Conservation (phyloP, 2,113 vertebrate genomes). For the Neotoma lepida region DNA sequence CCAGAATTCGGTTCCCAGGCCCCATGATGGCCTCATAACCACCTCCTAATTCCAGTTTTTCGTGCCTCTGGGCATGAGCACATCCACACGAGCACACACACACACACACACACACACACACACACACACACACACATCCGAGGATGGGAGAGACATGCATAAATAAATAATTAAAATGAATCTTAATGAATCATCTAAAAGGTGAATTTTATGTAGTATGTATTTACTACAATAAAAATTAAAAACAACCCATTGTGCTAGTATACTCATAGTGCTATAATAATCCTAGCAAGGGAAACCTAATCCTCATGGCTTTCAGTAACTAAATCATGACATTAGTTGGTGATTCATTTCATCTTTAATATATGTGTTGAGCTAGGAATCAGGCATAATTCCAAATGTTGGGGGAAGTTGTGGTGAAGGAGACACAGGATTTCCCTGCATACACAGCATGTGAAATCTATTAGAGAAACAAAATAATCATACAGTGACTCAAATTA, state of each 20-base stretch:
- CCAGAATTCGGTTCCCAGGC: not conserved
- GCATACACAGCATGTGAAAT: not conserved
- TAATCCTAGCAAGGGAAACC: not conserved
- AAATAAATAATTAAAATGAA: not conserved
- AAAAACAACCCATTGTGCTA: not conserved
- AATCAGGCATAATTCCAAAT: not conserved
- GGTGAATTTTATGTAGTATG: not conserved
- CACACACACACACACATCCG: not conserved
- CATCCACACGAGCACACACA: not conserved
- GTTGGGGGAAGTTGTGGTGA: not conserved
- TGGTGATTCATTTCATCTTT: not conserved
- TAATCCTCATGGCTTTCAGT: not conserved
- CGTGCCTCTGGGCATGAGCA: not conserved
- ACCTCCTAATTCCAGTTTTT: not conserved
- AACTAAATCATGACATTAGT: not conserved
- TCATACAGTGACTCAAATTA: not conserved
- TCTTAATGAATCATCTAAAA: not conserved
- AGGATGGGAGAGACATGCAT: not conserved
- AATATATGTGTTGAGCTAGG: not conserved
- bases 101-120: not conserved
- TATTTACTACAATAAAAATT: not conserved
- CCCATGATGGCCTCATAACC: not conserved
- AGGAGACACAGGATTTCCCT: not conserved
- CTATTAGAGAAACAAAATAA: slow-evolving; percentile 7
- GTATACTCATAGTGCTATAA: not conserved